Conservation (phyloP, 2,113 vertebrate genomes). For the Chunga burmeisteri region DNA sequence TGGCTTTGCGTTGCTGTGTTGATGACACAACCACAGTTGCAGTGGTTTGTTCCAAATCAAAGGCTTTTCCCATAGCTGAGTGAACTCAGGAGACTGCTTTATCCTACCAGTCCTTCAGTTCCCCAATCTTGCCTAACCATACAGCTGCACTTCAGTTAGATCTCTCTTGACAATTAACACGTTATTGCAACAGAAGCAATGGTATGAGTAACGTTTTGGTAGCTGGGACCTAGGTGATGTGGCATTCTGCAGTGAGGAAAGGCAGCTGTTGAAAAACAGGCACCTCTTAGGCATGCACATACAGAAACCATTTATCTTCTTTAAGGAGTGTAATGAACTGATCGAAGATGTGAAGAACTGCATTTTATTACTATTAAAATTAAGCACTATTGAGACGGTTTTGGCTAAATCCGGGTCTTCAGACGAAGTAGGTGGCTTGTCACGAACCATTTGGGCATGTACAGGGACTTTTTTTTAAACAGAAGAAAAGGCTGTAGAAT, state of each 20-base stretch:
- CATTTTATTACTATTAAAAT: neutral
- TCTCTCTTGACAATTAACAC: too few relatives aligned
- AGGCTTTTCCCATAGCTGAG: neutral
- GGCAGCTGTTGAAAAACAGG: neutral
- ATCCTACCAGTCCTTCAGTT: neutral
- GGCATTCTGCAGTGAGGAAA: neutral
- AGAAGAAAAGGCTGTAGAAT: neutral
- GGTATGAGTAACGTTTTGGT: accelerated
- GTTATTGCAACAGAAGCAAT: neutral
- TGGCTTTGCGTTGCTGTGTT: neutral
- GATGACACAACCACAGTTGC: neutral
- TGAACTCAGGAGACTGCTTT: neutral
- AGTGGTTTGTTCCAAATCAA: neutral
- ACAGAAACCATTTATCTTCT: neutral
- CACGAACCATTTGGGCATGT: neutral
- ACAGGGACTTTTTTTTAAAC: neutral
- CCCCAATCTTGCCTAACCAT: neutral
- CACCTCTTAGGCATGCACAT: neutral
- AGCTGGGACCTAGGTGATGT: neutral
- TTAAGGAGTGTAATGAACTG: neutral
- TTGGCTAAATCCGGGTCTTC: neutral
- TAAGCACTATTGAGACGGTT: neutral
- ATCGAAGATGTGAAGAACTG: neutral
- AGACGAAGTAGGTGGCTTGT: neutral
- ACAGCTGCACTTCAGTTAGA: neutral